A percentile compares a stretch with the other conserved stretches of the same genome.
Evolutionary conservation across 2,888 invertebrate species (phyloP).

Genomic region (Steromphala cineraria): DNA sequence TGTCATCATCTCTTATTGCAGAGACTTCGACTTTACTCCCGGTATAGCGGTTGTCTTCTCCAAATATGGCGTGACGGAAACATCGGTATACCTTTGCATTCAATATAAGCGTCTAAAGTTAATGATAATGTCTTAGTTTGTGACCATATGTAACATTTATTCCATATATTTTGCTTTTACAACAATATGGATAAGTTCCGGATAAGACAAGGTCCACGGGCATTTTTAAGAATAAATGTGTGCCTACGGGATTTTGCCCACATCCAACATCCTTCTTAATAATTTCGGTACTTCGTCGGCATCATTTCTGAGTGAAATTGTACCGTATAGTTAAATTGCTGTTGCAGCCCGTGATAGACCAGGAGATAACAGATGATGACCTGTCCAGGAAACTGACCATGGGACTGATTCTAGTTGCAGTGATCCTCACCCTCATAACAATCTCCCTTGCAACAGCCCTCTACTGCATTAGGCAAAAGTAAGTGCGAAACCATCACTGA

Average conservation of each 20-base stretch:
- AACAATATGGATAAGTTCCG: too few species aligned
- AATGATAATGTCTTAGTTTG: neutral
- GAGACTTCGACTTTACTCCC: neutral
- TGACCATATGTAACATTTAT: too few species aligned
- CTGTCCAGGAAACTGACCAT: neutral
- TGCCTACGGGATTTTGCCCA: too few species aligned
- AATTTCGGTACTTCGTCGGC: too few species aligned
- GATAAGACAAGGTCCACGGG: too few species aligned
- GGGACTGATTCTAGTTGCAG: neutral
- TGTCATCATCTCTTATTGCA: neutral
- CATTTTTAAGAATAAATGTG: too few species aligned
- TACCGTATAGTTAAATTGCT: too few species aligned
- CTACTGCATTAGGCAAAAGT: neutral
- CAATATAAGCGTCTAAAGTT: neutral
- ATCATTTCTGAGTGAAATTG: too few species aligned
- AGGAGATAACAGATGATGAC: neutral
- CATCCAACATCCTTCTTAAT: too few species aligned
- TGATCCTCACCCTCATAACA: neutral
- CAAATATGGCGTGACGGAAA: neutral
- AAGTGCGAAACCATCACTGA: neutral
- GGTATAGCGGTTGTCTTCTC: neutral
- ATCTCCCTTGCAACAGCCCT: neutral
- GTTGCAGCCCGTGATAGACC: neutral
- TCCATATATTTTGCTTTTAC: too few species aligned
- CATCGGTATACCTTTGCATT: neutral